Evolutionary conservation across 1,140 invertebrate species (phyloP).

Genomic region (Muscidifurax raptorellus): DNA sequence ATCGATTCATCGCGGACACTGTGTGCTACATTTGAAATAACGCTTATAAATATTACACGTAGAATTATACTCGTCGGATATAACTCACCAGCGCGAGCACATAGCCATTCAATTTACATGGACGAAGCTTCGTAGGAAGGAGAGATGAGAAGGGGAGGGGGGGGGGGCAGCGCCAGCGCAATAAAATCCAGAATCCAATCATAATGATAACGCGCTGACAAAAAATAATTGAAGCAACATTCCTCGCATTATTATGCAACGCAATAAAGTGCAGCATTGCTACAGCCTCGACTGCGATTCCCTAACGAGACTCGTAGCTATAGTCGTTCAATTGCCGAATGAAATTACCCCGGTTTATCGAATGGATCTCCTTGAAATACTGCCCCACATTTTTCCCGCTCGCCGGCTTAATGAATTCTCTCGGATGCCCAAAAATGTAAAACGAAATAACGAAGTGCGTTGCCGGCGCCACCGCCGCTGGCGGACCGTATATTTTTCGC

Average conservation of each 20-base stretch:
- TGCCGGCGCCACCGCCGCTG: not conserved
- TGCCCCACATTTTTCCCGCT: conserved; percentile 9
- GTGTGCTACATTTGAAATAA: not conserved
- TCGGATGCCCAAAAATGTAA: conserved; percentile 9
- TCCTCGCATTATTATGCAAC: not conserved
- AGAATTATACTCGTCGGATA: not conserved
- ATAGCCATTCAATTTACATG: not conserved
- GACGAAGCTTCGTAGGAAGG: not conserved
- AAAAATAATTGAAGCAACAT: not conserved
- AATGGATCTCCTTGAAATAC: conserved; percentile 36
- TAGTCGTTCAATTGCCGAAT: not conserved
- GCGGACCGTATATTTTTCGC: conserved; percentile 15
- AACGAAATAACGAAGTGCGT: conserved; percentile 1
- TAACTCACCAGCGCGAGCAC: not conserved
- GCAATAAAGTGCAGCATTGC: not conserved
- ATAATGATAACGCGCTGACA: not conserved
- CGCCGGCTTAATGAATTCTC: not conserved
- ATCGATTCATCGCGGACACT: no score
- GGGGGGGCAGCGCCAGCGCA: not conserved
- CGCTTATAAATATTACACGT: not conserved
- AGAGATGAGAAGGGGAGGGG: no score
- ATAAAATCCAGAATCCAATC: not conserved
- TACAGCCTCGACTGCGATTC: no score
- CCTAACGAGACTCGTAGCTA: not conserved
- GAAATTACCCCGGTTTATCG: conserved; percentile 8